Evolutionary conservation across 2,113 vertebrate genomes (phyloP).

Genomic region (Scophthalmus maximus): DNA sequence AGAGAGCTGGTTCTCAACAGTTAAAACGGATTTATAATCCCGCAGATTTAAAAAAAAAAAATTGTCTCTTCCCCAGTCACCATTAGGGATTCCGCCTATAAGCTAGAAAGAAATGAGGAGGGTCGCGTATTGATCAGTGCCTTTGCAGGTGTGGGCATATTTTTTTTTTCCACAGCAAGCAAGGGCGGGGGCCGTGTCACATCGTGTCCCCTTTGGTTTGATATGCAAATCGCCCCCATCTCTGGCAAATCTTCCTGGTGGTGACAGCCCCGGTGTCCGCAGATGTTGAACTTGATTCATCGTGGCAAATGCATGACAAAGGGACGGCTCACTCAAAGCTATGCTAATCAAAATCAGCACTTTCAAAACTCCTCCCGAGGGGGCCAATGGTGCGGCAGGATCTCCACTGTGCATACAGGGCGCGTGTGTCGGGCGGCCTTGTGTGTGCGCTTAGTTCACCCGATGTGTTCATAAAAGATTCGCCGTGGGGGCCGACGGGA

Average conservation of each 20-base stretch:
- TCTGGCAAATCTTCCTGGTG: slow-evolving; percentile 67
- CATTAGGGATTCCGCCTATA: slow-evolving; percentile 35
- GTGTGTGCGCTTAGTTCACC: too few relatives aligned
- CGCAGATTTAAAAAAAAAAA: not conserved
- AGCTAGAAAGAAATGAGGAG: slow-evolving; percentile 36
- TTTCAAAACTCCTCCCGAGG: slow-evolving; percentile 64
- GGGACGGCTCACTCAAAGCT: slow-evolving; percentile 77
- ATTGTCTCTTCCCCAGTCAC: slow-evolving; percentile 4
- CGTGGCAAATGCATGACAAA: slow-evolving; percentile 74
- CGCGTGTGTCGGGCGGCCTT: not conserved
- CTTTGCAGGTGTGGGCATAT: slow-evolving; percentile 58
- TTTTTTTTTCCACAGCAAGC: slow-evolving; percentile 62
- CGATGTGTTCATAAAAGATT: too few relatives aligned
- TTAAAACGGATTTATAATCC: not conserved
- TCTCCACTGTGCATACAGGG: slow-evolving; percentile 31
- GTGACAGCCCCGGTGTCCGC: slow-evolving; percentile 66
- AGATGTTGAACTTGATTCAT: slow-evolving; percentile 80
- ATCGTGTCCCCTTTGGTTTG: slow-evolving; percentile 61
- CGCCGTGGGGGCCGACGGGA: slow-evolving; percentile 8
- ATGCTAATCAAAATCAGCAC: slow-evolving; percentile 79
- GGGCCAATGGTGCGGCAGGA: slow-evolving; percentile 20
- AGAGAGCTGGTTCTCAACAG: too few relatives aligned
- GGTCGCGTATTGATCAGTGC: slow-evolving; percentile 9
- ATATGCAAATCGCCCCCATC: slow-evolving; percentile 73
- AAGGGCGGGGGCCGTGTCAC: slow-evolving; percentile 17